Base-by-base conservation (phyloP, 2,888 invertebrate species). In the Thecocarcelia acutangulata region DNA sequence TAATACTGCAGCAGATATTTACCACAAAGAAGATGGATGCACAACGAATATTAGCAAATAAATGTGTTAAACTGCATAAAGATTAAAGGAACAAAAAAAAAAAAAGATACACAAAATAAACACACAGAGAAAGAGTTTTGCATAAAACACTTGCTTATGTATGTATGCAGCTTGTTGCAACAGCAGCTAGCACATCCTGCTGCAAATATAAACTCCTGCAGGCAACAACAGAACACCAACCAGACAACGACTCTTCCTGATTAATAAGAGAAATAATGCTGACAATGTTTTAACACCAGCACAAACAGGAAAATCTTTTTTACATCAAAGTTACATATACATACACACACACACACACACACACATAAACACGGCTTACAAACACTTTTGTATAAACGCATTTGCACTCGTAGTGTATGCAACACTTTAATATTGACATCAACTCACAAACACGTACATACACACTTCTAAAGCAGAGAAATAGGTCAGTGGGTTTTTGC, bases 11-110 rank as follows among this genome's bases (percentile, higher is more conserved):
- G 70, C 48, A 64, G 81, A 61, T 80, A 64, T 44, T 50, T 72
- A 21, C 44, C 56, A 63, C 42, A 69, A 9, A 58, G n/a, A 68
- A 74, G 83, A 74, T 69, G 48, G 52, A 52, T 61, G 66, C 17
- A 46, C 15, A 63, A 44, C 54, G 69, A 56, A 70, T 77, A 80
- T 77, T 50, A 58, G 69, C 64, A 78, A 66, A 81, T 61, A 76
- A 79, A 61, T 42, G 70, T 58, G 46, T 64, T 70, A 73, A 84
- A 84, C 83, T 84, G 84, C 82, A 79, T 56, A 75, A 33, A 75
- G 79, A 78, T 72, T 78, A 70, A 58, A 75, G 59, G 24, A 42
- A 59, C 52, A 15, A 44, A 50, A 64, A 13, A 37, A 44, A 37
- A 42, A 69, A 73, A 68, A 74, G 48, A 63, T 0, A 12, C 56